Conservation (phyloP, 1,140 invertebrate species). For the Heliconius eleuchia region DNA sequence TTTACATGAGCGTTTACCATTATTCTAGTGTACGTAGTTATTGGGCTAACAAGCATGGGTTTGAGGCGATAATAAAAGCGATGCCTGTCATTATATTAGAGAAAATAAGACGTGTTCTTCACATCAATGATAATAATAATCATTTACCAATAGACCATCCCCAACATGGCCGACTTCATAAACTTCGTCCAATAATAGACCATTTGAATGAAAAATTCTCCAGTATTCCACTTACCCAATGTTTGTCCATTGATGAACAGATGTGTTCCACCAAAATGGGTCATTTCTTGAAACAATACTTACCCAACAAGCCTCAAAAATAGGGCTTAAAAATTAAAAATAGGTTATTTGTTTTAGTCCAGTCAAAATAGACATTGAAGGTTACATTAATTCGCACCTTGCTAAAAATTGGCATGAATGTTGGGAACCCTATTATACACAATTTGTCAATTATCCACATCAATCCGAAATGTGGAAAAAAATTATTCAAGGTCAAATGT, state of each 20-base stretch:
- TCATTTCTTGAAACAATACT: conserved; percentile 25
- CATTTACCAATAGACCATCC: conserved; percentile 40
- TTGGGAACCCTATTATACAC: too few relatives aligned
- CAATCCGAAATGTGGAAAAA: too few relatives aligned
- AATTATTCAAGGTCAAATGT: too few relatives aligned
- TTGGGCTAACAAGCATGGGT: conserved; percentile 23
- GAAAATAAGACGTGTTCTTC: conserved; percentile 28
- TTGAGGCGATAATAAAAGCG: conserved; percentile 22
- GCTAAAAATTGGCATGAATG: too few relatives aligned
- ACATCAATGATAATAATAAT: conserved; percentile 38
- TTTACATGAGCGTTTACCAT: neutral
- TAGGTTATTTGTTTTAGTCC: too few relatives aligned
- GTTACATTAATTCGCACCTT: too few relatives aligned
- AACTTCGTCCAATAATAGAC: conserved; percentile 30
- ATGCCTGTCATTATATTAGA: conserved; percentile 16
- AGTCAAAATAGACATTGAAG: too few relatives aligned
- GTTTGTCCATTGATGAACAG: conserved; percentile 7
- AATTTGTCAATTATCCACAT: too few relatives aligned
- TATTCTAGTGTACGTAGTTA: conserved; percentile 11
- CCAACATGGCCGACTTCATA: conserved; percentile 54
- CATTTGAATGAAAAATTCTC: neutral
- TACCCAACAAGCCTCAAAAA: neutral
- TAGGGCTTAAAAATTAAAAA: too few relatives aligned
- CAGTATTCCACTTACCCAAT: conserved; percentile 14
- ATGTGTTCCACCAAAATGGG: conserved; percentile 5